Evolutionary conservation across 2,113 vertebrate species (phyloP).

Genomic region (Struthio camelus): DNA sequence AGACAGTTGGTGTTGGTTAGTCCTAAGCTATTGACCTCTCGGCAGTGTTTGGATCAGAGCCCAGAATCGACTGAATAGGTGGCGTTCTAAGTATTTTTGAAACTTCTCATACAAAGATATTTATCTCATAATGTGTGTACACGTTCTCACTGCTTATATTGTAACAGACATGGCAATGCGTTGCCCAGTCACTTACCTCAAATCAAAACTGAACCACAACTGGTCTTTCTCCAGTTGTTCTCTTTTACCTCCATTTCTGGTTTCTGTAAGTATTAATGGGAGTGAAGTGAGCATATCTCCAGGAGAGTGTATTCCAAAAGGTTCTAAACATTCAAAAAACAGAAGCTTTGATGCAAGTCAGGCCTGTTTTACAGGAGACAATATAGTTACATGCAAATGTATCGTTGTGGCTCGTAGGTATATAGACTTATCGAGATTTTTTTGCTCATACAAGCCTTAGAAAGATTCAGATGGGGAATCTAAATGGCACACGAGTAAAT

Average conservation of each 20-base stretch:
- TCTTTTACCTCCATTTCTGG: accelerated
- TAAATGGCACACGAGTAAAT: neutral
- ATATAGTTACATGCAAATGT: neutral
- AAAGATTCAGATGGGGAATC: neutral
- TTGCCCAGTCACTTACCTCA: neutral
- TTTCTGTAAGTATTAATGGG: neutral
- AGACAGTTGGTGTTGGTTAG: neutral
- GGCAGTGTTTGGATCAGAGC: neutral
- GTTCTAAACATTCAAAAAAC: neutral
- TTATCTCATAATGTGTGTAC: neutral
- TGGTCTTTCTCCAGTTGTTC: neutral
- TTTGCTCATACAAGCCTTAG: neutral
- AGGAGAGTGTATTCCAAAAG: neutral
- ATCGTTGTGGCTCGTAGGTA: neutral
- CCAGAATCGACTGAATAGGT: neutral
- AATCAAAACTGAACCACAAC: neutral
- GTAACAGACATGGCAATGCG: neutral
- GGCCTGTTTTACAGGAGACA: neutral
- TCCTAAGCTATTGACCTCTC: neutral
- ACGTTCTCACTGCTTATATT: neutral
- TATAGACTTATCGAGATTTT: neutral
- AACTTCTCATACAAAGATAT: neutral
- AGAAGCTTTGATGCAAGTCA: neutral
- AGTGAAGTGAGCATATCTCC: neutral
- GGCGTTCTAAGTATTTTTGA: neutral